Base-by-base conservation (phyloP, 2,113 vertebrate genomes). In the Cyanoderma ruficeps region DNA sequence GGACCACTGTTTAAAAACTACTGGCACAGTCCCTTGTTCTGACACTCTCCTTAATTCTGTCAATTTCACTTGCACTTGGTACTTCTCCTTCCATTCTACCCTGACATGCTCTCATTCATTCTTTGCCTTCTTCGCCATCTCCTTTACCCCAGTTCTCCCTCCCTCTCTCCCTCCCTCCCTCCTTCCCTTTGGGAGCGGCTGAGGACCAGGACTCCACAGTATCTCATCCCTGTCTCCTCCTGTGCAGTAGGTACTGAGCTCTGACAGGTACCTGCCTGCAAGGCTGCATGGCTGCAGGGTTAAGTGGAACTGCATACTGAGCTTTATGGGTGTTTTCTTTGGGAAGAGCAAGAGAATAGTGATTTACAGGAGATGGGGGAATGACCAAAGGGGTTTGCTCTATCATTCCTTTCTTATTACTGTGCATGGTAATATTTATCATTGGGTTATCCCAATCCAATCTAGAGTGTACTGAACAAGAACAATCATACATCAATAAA, bases 221-320 rank as follows among this genome's bases (percentile, higher is more conserved):
- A 5, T 31, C 65, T 75, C 42, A 47, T 59, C 16, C 46, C 1
- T 86, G 67, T 79, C 63, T 47, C 47, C 47, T 49, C 24, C 12
- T 46, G 5, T 57, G 59, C 37, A 39, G 55, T 41, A 47, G 37
- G 21, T 37, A 3, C 72, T 67, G 69, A 81, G 23, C 64, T 94
- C 53, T 14, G 24, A 49, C 39, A 61, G 28, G 15, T 44, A 46
- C 49, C 30, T 79, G 52, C 24, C 71, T 80, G 30, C 39, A 78
- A 47, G 31, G 28, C 67, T 78, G 57, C 37, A 23, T 2, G 5
- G 3, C 33, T 2, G 0, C 4, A 1, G 13, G 15, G 8, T 59
- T 56, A 50, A 23, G 5, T 57, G 65, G 21, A 71, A 27, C 23
- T 65, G 53, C 35, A 9, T n/a, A 2, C 7, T 35, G 49, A 39